These are phyloP conservation scores for Physella acuta DNA, from an alignment of 1,140 invertebrate species.

Conservation along the genomic window DNA sequence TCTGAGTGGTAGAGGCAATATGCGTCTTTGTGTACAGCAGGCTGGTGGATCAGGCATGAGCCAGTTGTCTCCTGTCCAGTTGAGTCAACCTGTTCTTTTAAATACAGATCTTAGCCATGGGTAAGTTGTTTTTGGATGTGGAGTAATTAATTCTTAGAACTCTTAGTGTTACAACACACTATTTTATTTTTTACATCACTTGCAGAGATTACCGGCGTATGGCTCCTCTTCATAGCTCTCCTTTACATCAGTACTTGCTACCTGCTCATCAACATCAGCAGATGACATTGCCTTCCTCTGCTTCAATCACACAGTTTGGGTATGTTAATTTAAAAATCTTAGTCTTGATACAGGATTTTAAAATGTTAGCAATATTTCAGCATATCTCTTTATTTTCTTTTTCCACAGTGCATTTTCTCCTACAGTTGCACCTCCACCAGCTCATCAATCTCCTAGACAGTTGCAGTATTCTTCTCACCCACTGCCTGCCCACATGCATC, in stretches of 20 bases:
- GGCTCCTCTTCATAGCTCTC: slow-evolving; percentile 45
- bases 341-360: not conserved
- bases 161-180: not conserved
- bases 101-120: slow-evolving; percentile 50
- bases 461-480: slow-evolving; percentile 75
- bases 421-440: slow-evolving; percentile 77
- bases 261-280: slow-evolving; percentile 54
- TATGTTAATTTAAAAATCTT: not conserved
- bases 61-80: slow-evolving; percentile 53
- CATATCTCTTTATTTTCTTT: not conserved
- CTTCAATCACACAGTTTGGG: slow-evolving; percentile 26
- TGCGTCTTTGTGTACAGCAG: slow-evolving; percentile 28
- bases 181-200: too few species aligned
- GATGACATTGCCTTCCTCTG: slow-evolving; percentile 37
- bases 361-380: not conserved
- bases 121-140: slow-evolving; percentile 30
- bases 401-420: slow-evolving; percentile 57
- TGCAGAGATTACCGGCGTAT: slow-evolving; percentile 47
- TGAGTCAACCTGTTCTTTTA: slow-evolving; percentile 55
- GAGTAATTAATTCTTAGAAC: not conserved
- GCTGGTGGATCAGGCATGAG: slow-evolving; percentile 34
- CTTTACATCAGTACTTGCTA: slow-evolving; percentile 53
- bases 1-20: slow-evolving; percentile 9
- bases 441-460: slow-evolving; percentile 80
- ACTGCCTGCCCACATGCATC: slow-evolving; percentile 81